A percentile compares a stretch with the other conserved stretches of the same genome.
phyloP scores from a whole-genome alignment of 2,113 vertebrate genomes.

The Pagrus major region DNA sequence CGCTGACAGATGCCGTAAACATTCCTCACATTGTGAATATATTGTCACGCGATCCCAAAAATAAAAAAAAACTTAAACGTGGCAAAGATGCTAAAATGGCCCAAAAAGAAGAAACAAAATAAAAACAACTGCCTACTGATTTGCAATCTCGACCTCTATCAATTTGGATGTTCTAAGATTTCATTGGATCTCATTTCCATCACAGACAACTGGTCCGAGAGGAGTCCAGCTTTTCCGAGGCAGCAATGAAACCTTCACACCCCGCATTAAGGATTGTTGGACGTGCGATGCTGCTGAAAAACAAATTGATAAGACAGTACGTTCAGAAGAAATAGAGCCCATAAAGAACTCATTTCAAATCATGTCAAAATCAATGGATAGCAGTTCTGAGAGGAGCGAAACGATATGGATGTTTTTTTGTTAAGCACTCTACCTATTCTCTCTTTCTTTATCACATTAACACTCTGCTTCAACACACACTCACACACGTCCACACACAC shows the following conservation, averaged over 20 bases:
- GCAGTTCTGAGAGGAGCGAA: conserved; percentile 40
- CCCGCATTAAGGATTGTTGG: conserved; percentile 17
- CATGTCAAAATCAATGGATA: conserved; percentile 71
- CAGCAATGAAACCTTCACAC: conserved; percentile 44
- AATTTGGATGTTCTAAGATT: conserved; percentile 7
- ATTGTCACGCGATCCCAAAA: background rate
- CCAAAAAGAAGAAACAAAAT: background rate
- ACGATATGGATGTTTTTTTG: conserved; percentile 54
- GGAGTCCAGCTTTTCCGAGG: conserved; percentile 27
- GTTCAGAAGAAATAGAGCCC: conserved; percentile 41
- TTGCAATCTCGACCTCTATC: background rate
- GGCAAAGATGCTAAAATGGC: background rate
- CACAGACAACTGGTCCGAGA: conserved; percentile 23
- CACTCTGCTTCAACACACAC: conserved; percentile 39
- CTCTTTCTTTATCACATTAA: conserved; percentile 58
- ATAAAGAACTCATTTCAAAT: conserved; percentile 67
- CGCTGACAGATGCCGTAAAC: background rate
- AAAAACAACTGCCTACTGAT: background rate
- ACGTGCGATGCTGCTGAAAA: conserved; percentile 40
- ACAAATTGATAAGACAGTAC: conserved; percentile 54
- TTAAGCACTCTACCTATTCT: conserved; percentile 40
- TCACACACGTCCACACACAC: conserved; percentile 8
- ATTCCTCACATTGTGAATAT: background rate
- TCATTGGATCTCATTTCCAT: background rate
- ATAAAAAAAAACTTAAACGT: background rate